Base-by-base conservation (phyloP, 2,113 vertebrate genomes). In the Merops nubicus region DNA sequence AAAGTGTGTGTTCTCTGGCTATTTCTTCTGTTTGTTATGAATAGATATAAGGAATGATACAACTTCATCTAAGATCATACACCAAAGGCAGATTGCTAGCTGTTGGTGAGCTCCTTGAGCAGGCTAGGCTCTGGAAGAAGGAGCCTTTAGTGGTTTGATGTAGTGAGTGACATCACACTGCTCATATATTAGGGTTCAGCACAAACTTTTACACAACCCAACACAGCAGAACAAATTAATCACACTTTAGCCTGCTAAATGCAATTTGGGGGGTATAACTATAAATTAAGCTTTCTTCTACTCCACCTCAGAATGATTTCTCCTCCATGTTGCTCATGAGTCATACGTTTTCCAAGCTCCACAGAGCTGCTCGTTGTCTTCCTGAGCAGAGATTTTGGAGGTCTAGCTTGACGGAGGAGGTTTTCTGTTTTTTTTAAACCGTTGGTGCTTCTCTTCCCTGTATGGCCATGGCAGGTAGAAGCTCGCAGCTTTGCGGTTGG, bases 401-500 rank as follows among this genome's bases (percentile, higher is more conserved):
- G 45, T 72, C 69, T 95, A 29, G 69, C 77, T 75, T 72, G 84
- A 79, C 2, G 33, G 70, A 2, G 87, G n/a, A 94, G 56, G 25
- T 56, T 94, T 92, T 89, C 34, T 93, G 33, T 79, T 89, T 90
- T 36, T 63, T 95, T 95, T 92, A 16, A 65, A 4, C 64, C 64
- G 26, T 56, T 79, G 73, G 54, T 73, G 63, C n/a, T 86, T 76
- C 67, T 94, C 54, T 51, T 86, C 34, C 85, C 63, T 77, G 45
- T 29, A 45, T 40, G 85, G 91, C 84, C 26, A 59, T 5, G 59
- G 88, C 96, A 96, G 94, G 88, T 80, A 96, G 95, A 80, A 88
- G 89, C 94, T 96, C 48, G 33, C 85, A 95, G 82, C 22, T 65
- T 67, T 93, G 91, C 2, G 42, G 67, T 57, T 92, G 88, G 75